phyloP scores from a whole-genome alignment of 1,140 invertebrate genomes.

The Drosophila miranda region DNA sequence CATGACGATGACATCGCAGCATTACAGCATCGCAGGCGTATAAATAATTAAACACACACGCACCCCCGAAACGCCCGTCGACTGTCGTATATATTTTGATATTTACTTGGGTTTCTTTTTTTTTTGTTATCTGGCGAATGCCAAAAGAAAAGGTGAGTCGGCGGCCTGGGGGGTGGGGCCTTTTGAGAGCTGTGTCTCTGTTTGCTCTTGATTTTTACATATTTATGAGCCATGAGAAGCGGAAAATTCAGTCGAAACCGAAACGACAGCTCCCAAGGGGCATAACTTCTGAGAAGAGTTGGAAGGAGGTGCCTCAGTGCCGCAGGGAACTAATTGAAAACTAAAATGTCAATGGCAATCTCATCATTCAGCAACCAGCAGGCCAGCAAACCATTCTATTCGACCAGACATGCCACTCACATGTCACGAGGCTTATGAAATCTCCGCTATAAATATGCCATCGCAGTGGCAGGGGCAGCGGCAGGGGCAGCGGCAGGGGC shows the following conservation, averaged over 20 bases:
- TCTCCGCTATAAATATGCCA: slow-evolving; percentile 36
- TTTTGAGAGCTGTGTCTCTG: slow-evolving; percentile 2
- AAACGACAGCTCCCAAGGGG: slow-evolving; percentile 4
- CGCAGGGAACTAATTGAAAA: slow-evolving; percentile 67
- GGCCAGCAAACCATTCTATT: slow-evolving; percentile 18
- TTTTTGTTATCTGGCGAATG: slow-evolving; percentile 23
- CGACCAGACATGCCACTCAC: slow-evolving; percentile 56
- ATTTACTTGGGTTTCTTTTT: slow-evolving; percentile 56
- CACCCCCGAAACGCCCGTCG: neutral
- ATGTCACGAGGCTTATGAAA: slow-evolving; percentile 44
- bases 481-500: too few species aligned
- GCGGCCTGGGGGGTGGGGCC: neutral
- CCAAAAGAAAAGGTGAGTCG: slow-evolving; percentile 17
- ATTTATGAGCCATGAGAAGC: slow-evolving; percentile 35
- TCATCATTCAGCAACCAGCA: slow-evolving; percentile 39
- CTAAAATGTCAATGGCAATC: slow-evolving; percentile 75
- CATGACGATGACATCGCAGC: slow-evolving; percentile 61
- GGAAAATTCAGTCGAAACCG: neutral
- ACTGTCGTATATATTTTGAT: slow-evolving; percentile 63
- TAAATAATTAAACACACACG: slow-evolving; percentile 76
- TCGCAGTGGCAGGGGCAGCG: neutral
- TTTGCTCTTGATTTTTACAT: slow-evolving; percentile 33
- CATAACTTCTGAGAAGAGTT: neutral
- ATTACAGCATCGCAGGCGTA: slow-evolving; percentile 37
- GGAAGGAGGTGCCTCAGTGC: neutral